phyloP scores from a whole-genome alignment of 2,888 invertebrate species.

The Sarcophaga caerulescens region DNA sequence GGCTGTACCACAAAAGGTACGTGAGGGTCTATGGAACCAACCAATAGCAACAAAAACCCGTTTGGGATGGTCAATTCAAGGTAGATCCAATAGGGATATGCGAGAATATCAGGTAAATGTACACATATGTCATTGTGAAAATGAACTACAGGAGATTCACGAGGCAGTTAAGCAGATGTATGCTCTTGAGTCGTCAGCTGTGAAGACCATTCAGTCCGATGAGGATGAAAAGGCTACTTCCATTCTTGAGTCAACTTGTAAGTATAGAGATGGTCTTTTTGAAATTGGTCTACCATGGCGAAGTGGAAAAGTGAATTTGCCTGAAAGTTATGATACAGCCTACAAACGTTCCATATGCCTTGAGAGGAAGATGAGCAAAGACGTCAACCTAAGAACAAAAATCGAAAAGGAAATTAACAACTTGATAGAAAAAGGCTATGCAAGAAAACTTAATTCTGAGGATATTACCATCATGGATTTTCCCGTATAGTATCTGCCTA shows the following conservation, averaged over 20 bases:
- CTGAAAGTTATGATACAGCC: constrained; percentile 25
- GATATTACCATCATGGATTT: background rate
- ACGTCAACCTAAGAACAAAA: background rate
- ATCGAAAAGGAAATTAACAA: constrained; percentile 11
- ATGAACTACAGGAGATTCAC: constrained; percentile 9
- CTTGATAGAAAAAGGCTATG: constrained; percentile 7
- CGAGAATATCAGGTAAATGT: constrained; percentile 28
- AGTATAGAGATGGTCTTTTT: background rate
- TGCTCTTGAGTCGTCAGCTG: constrained; percentile 7
- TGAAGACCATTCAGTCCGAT: background rate
- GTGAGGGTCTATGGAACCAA: constrained; percentile 49
- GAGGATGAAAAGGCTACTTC: background rate
- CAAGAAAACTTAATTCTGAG: constrained; percentile 7
- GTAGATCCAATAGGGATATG: background rate
- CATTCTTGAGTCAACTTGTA: constrained; percentile 54
- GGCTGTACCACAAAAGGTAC: constrained; percentile 44
- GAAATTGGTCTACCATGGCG: constrained; percentile 36
- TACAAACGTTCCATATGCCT: constrained; percentile 24
- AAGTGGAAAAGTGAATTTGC: constrained; percentile 27
- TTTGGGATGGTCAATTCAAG: constrained; percentile 45
- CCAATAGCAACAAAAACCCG: constrained; percentile 51
- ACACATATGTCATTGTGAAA: constrained; percentile 36
- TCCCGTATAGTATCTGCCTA: constrained; percentile 3
- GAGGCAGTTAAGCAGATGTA: constrained; percentile 23
- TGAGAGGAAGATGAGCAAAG: constrained; percentile 9